Percentiles rank a stretch among this genome's conserved stretches.
Evolutionary conservation across 2,888 invertebrate genomes (phyloP).

Genomic region (Diarsia dahlii): DNA sequence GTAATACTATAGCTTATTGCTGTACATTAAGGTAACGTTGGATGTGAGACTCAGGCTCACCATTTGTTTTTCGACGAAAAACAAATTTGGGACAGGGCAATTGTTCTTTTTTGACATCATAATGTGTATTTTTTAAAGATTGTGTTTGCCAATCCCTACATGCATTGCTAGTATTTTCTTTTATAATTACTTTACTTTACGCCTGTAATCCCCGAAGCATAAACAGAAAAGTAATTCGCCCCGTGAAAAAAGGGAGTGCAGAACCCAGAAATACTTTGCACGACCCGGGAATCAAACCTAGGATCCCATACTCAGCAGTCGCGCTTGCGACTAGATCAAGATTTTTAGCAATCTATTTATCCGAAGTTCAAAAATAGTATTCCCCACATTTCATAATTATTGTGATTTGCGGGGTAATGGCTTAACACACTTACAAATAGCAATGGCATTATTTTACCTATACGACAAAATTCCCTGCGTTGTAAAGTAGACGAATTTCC

Average conservation of each 20-base stretch:
- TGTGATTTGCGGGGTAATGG: neutral
- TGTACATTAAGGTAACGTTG: conserved; percentile 41
- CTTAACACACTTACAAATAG: neutral
- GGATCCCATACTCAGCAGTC: too few species aligned
- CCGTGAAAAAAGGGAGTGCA: too few species aligned
- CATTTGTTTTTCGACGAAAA: conserved; percentile 18
- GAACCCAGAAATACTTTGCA: too few species aligned
- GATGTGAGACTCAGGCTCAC: conserved; percentile 21
- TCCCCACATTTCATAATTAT: neutral
- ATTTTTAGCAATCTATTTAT: neutral
- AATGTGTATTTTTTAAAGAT: neutral
- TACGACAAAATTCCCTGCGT: neutral
- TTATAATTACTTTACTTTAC: too few species aligned
- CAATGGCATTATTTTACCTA: neutral
- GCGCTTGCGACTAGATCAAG: too few species aligned
- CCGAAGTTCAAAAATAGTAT: neutral
- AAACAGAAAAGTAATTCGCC: too few species aligned
- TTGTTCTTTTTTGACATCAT: neutral
- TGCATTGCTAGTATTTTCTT: neutral
- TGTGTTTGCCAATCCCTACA: neutral
- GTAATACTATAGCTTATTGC: conserved; percentile 39
- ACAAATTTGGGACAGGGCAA: conserved; percentile 4
- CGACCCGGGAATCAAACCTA: too few species aligned
- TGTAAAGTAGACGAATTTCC: neutral
- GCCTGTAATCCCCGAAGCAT: too few species aligned